Evolutionary conservation across 1,140 invertebrate species (phyloP), one percentile per base, ranked within the genome.

Genomic region (Triops cancriformis): DNA sequence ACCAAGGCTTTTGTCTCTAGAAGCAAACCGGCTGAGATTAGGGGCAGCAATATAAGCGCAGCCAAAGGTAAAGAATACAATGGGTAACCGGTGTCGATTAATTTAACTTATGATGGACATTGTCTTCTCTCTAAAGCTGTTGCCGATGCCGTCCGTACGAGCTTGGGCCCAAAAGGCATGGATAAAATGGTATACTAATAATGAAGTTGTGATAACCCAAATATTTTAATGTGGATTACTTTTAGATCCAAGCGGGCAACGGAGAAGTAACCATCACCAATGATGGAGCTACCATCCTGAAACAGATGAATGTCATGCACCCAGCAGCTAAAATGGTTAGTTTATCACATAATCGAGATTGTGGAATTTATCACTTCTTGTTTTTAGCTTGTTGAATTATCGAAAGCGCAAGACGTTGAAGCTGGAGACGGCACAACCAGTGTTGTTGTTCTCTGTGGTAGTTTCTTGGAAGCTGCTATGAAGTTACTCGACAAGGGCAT

Each of bases 261-360:
- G 97, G 97, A 11, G 97, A 98, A 89, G 98, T 99, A 0, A 99
- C 97, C 11, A 99, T 99, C 78, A 99, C 98, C 73, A 99, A 99
- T 88, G 98, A 99, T 89, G 98, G 98, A 79, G 98, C 98, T 31
- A 99, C 98, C 31, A 99, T 99, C 86, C 86, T 99, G 51, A 98
- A 99, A 85, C 93, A 99, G 87, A 99, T 99, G 92, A 96, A 97
- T 87, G 96, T 99, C 11, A 88, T 97, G 80, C 98, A 99, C 87
- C 98, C 98, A 78, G 97, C 98, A 81, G 98, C 98, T 64, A 99
- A 98, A 91, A 99, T 99, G 97, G 94, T 96, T 28, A 23, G 28
- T 79, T 26, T 64, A 41, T 14, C 37, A 12, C 64, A 18, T 18
- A 75, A 43, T 73, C 27, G 14, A 76, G 31, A 74, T 75, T 26